Base-by-base conservation (phyloP, 1,140 invertebrate genomes). In the Plectrocnemia conspersa region DNA sequence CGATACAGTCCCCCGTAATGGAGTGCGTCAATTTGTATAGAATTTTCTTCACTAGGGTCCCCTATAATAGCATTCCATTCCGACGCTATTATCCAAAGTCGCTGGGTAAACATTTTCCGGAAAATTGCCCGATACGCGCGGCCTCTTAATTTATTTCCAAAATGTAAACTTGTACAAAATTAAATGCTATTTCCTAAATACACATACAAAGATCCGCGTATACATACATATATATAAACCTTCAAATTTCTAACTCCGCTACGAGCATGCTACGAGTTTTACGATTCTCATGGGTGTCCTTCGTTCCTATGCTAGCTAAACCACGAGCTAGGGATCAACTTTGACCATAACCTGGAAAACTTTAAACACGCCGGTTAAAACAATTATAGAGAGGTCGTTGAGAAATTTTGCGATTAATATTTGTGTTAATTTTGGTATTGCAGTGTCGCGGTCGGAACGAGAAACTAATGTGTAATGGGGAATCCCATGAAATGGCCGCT, bases 401-500 rank as follows among this genome's bases (percentile, higher is more conserved):
- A n/a, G n/a, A n/a, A n/a, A n/a, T n/a, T n/a, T n/a, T n/a, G n/a
- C n/a, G n/a, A n/a, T n/a, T n/a, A n/a, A n/a, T n/a, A n/a, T n/a
- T n/a, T n/a, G n/a, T n/a, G n/a, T n/a, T n/a, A n/a, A n/a, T n/a
- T n/a, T n/a, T n/a, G n/a, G n/a, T n/a, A n/a, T n/a, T n/a, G n/a
- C n/a, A n/a, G n/a, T n/a, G n/a, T n/a, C n/a, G n/a, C 11, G 46
- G 23, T 9, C 10, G 9, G 19, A 23, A 25, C 21, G 7, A 19
- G 27, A 33, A 19, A 22, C 42, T 21, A 25, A 52, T 52, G 53
- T 60, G 58, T 60, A 52, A 60, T 60, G 58, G 58, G 33, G 58
- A 60, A 23, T 32, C 42, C 41, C 29, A 36, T 32, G 53, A 35
- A 36, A 60, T 60, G 58, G 53, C 58, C 42, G 38, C 53, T 1